These are phyloP conservation scores for Solea senegalensis DNA, from an alignment of 2,113 vertebrate species.

Conservation along the genomic window DNA sequence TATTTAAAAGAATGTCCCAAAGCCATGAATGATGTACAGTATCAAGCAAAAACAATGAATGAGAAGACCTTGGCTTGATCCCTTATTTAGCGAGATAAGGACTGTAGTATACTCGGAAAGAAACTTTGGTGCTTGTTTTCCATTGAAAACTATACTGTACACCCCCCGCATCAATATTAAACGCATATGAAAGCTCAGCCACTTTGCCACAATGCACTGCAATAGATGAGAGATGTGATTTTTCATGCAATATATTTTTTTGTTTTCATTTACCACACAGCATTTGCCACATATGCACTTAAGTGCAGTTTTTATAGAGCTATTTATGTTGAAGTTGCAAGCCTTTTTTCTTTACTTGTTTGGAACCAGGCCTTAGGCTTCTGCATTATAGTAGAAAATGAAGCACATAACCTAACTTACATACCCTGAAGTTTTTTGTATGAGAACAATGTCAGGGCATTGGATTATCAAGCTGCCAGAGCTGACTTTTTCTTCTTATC, in stretches of 20 bases:
- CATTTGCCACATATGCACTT: slow-evolving; percentile 11
- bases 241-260: slow-evolving; percentile 34
- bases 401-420: slow-evolving; percentile 32
- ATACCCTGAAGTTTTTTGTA: slow-evolving; percentile 36
- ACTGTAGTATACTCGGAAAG: slow-evolving; percentile 10
- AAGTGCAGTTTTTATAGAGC: slow-evolving; percentile 16
- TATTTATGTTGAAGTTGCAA: slow-evolving; percentile 28
- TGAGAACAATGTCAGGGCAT: slow-evolving; percentile 53
- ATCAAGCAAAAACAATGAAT: slow-evolving; percentile 36
- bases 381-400: slow-evolving; percentile 12
- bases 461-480: slow-evolving; percentile 35
- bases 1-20: slow-evolving; percentile 32
- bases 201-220: slow-evolving; percentile 7
- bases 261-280: slow-evolving; percentile 18
- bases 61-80: slow-evolving; percentile 11
- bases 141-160: slow-evolving; percentile 5
- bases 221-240: slow-evolving; percentile 21
- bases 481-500: slow-evolving; percentile 23
- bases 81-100: slow-evolving; percentile 4
- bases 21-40: slow-evolving; percentile 27
- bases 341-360: slow-evolving; percentile 25
- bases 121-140: background rate
- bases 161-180: slow-evolving; percentile 25
- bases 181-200: slow-evolving; percentile 20
- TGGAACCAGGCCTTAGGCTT: slow-evolving; percentile 12